Percentiles rank a stretch among this genome's conserved stretches.
These are phyloP conservation scores for Stercorarius parasiticus DNA, from an alignment of 2,113 vertebrate species.

Conservation along the genomic window DNA sequence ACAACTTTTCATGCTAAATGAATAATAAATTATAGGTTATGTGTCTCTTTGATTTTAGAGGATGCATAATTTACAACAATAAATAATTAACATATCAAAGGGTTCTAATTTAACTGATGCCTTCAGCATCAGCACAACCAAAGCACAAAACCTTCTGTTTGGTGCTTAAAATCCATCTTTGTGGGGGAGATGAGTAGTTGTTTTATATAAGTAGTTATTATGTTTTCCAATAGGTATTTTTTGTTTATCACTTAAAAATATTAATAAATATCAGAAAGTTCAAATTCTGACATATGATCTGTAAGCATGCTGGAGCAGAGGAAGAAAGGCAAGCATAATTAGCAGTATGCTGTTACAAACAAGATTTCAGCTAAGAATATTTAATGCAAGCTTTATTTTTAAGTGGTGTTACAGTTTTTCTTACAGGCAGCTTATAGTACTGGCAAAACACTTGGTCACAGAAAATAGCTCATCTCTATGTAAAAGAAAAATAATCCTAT, in stretches of 20 bases:
- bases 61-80: constrained; percentile 77
- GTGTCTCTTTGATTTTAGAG: constrained; percentile 74
- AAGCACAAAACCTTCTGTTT: constrained; percentile 47
- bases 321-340: not conserved
- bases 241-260: constrained; percentile 57
- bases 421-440: not conserved
- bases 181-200: not conserved
- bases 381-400: not conserved
- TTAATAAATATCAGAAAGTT: constrained; percentile 43
- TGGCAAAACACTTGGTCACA: not conserved
- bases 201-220: constrained; percentile 37
- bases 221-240: constrained; percentile 36
- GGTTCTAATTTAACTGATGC: constrained; percentile 70
- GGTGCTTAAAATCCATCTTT: constrained; percentile 38
- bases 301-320: not conserved
- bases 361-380: not conserved
- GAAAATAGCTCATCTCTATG: not conserved
- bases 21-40: constrained; percentile 79
- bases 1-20: constrained; percentile 70
- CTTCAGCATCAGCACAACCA: constrained; percentile 53
- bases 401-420: not conserved
- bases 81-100: constrained; percentile 81
- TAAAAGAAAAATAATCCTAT: not conserved
- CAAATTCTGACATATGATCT: not conserved
- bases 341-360: not conserved